Conservation (phyloP, 2,888 invertebrate species). For the Heliconius ethilla region DNA sequence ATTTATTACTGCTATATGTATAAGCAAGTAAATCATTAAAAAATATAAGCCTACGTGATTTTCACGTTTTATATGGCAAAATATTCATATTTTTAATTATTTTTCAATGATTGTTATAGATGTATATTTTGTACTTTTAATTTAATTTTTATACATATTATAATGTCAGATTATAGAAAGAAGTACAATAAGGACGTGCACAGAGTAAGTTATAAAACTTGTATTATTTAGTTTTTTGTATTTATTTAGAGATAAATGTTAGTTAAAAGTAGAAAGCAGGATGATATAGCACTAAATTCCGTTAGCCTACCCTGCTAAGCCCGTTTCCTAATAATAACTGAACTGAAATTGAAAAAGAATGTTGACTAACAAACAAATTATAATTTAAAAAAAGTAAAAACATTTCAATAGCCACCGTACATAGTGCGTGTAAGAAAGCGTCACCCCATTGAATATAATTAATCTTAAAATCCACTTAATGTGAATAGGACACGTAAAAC, state of each 20-base stretch:
- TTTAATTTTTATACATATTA: background rate
- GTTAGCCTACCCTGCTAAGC: background rate
- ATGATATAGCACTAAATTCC: background rate
- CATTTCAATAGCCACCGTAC: background rate
- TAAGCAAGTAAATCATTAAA: background rate
- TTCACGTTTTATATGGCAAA: background rate
- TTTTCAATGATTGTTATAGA: background rate
- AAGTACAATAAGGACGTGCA: background rate
- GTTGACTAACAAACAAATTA: background rate
- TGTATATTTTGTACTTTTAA: background rate
- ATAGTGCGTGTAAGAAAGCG: conserved; percentile 10
- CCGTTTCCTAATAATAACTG: background rate
- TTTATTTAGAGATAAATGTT: too few species aligned
- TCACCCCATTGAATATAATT: background rate
- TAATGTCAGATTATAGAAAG: conserved; percentile 11
- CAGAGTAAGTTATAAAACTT: background rate
- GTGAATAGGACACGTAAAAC: background rate
- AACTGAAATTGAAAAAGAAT: background rate
- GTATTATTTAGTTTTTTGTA: background rate
- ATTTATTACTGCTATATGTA: background rate
- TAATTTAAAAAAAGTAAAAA: background rate
- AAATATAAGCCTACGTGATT: conserved; percentile 6
- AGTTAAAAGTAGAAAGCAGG: too few species aligned
- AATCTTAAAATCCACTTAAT: background rate
- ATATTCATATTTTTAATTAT: background rate